Evolutionary conservation across 2,113 vertebrate genomes (phyloP).

Genomic region (Centrocercus urophasianus): DNA sequence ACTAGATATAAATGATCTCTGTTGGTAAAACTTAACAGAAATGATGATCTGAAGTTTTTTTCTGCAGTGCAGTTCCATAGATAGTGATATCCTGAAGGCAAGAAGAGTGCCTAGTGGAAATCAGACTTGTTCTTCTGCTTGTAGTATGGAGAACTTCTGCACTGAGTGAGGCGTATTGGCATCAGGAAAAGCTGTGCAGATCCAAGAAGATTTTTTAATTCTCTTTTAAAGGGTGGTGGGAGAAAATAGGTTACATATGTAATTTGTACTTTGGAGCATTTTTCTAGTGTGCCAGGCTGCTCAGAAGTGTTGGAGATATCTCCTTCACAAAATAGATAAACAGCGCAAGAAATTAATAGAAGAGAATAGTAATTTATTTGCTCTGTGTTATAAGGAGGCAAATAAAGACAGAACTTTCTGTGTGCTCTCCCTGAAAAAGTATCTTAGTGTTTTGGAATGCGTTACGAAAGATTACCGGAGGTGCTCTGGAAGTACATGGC

Average conservation of each 20-base stretch:
- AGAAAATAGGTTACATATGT: not conserved
- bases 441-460: constrained; percentile 18
- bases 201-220: not conserved
- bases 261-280: not conserved
- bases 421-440: constrained; percentile 12
- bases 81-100: not conserved
- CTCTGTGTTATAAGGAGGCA: not conserved
- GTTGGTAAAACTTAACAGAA: not conserved
- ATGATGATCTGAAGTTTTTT: not conserved
- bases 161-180: not conserved
- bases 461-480: constrained; percentile 18
- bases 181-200: not conserved
- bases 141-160: not conserved
- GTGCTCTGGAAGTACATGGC: constrained; percentile 11
- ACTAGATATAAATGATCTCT: not conserved
- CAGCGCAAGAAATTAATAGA: not conserved
- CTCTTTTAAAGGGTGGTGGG: not conserved
- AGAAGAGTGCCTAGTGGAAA: not conserved
- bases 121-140: not conserved
- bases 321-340: not conserved
- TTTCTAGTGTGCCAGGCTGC: not conserved
- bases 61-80: not conserved
- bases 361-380: not conserved
- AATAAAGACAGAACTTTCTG: not conserved
- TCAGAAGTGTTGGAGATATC: not conserved